These are phyloP conservation scores for Branchipolynoe longqiensis DNA, from an alignment of 2,888 invertebrate species.

Conservation along the genomic window DNA sequence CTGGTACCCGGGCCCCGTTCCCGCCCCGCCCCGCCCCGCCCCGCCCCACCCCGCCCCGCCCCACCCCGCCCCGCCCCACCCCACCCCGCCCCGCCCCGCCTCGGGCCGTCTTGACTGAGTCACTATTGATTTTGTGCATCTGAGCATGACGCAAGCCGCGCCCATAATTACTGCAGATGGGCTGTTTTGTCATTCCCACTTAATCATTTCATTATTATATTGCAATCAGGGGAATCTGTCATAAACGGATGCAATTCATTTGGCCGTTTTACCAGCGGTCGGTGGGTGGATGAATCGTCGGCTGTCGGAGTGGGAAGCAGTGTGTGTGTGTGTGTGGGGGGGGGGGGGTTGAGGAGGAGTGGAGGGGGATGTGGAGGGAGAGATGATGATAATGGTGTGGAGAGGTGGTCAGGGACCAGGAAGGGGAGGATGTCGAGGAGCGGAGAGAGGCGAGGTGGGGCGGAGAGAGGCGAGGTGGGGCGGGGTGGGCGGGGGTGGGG, in stretches of 20 bases:
- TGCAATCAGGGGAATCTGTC: conserved; percentile 47
- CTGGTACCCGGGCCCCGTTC: too few species aligned
- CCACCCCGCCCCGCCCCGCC: background rate
- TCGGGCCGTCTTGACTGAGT: conserved; percentile 47
- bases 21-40: too few species aligned
- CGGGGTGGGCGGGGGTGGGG: background rate
- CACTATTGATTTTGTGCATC: conserved; percentile 42
- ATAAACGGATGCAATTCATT: conserved; percentile 49
- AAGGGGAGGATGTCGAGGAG: too few species aligned
- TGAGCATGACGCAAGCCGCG: conserved; percentile 4
- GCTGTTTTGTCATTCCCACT: conserved; percentile 45
- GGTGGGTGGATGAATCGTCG: background rate
- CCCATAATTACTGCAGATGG: conserved; percentile 45
- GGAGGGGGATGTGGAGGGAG: too few species aligned
- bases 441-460: too few species aligned
- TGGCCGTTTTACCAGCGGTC: conserved; percentile 31
- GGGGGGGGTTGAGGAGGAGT: too few species aligned
- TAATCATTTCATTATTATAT: conserved; percentile 51
- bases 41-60: background rate
- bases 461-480: too few species aligned
- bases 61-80: too few species aligned
- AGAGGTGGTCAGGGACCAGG: too few species aligned
- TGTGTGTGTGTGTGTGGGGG: background rate
- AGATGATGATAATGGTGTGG: too few species aligned
- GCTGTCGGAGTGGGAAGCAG: background rate